Conservation (phyloP, 2,888 invertebrate genomes). For the Noctuana brunneofusca region DNA sequence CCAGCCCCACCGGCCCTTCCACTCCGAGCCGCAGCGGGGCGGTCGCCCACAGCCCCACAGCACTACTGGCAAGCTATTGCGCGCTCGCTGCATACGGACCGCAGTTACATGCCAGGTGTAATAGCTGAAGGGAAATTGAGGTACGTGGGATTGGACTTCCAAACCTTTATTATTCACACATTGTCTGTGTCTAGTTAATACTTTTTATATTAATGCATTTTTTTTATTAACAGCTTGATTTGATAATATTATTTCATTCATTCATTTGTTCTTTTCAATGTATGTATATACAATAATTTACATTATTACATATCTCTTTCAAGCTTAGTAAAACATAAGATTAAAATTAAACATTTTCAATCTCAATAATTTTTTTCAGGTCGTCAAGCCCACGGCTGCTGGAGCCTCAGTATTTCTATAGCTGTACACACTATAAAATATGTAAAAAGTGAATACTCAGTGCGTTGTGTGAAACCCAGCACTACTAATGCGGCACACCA, state of each 20-base stretch:
- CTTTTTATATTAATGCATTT: no score
- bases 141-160: no score
- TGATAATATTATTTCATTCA: no score
- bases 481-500: constrained; percentile 21
- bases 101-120: constrained; percentile 41
- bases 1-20: not conserved
- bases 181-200: no score
- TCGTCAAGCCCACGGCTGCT: constrained; percentile 49
- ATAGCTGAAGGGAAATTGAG: constrained; percentile 45
- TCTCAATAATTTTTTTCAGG: constrained; percentile 45
- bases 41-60: constrained; percentile 38
- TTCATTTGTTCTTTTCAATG: no score
- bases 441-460: constrained; percentile 66
- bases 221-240: no score
- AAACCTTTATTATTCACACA: no score
- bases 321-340: no score
- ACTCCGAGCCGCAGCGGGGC: constrained; percentile 36
- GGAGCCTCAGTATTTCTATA: constrained; percentile 53
- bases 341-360: not conserved
- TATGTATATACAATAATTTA: no score
- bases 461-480: constrained; percentile 58
- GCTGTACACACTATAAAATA: constrained; percentile 42
- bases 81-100: constrained; percentile 60
- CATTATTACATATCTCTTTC: no score
- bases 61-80: constrained; percentile 52